These are phyloP conservation scores for Campaea margaritaria DNA, from an alignment of 2,888 invertebrate species.

Conservation along the genomic window DNA sequence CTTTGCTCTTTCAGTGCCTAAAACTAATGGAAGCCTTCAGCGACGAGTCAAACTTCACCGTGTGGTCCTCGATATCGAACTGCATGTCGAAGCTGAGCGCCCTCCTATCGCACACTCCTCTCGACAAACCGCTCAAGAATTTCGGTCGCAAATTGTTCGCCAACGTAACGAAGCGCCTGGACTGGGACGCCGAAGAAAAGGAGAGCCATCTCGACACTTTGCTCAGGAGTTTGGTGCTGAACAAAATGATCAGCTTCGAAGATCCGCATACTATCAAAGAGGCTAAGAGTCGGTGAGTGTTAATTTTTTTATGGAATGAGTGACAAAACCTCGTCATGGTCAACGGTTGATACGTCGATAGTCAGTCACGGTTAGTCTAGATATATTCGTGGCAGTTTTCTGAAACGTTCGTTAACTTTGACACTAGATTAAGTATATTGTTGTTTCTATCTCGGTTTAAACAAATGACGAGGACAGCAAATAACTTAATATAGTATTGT, in stretches of 20 bases:
- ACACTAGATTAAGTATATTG: neutral
- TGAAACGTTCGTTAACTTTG: too few species aligned
- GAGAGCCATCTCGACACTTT: conserved; percentile 96
- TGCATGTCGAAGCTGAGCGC: conserved; percentile 91
- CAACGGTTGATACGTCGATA: too few species aligned
- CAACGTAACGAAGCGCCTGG: conserved; percentile 89
- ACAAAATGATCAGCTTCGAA: conserved; percentile 92
- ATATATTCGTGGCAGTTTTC: too few species aligned
- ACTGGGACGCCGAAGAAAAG: conserved; percentile 93
- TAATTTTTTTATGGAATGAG: conserved; percentile 40
- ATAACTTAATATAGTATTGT: too few species aligned
- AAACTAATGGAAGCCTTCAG: conserved; percentile 93
- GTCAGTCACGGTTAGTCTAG: too few species aligned
- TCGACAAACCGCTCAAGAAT: conserved; percentile 88
- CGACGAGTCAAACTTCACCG: conserved; percentile 96
- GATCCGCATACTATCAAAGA: conserved; percentile 91
- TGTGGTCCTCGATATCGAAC: conserved; percentile 94
- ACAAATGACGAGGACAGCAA: neutral
- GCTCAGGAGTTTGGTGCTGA: conserved; percentile 93
- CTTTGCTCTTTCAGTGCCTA: conserved; percentile 75
- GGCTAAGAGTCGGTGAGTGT: conserved; percentile 87
- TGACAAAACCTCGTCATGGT: too few species aligned
- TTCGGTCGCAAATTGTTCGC: conserved; percentile 91
- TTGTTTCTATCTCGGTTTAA: neutral
- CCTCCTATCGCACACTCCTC: conserved; percentile 92